Conservation (phyloP, 2,797 vertebrate species). For the Anas bahamensis region DNA sequence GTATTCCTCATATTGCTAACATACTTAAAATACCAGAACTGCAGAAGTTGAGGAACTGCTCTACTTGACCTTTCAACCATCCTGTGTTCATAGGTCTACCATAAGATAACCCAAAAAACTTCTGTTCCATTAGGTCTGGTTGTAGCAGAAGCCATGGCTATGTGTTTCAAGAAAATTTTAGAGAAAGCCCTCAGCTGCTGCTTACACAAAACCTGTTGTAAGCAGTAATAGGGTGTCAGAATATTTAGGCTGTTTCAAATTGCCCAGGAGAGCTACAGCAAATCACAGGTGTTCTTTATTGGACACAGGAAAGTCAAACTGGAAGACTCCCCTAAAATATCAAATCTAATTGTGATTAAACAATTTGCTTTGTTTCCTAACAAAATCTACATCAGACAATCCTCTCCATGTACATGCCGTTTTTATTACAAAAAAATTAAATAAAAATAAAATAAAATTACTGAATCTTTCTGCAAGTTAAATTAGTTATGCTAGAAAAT, state of each 20-base stretch:
- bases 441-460: not conserved
- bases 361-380: not conserved
- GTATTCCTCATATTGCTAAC: not conserved
- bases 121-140: not conserved
- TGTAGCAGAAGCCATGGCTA: not conserved
- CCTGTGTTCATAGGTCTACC: too few relatives aligned
- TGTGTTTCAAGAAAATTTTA: not conserved
- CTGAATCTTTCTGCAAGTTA: not conserved
- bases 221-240: not conserved
- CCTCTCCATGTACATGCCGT: not conserved
- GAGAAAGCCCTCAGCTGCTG: not conserved
- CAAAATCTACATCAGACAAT: not conserved
- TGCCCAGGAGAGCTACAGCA: not conserved
- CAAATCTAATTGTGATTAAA: not conserved
- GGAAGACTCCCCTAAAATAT: not conserved
- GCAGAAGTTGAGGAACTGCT: slow-evolving; percentile 52
- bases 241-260: not conserved
- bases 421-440: not conserved
- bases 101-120: not conserved
- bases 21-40: slow-evolving; percentile 25
- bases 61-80: not conserved
- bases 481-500: not conserved
- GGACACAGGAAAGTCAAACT: not conserved
- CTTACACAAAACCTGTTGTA: not conserved
- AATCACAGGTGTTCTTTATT: not conserved